Evolutionary conservation across 2,888 invertebrate species (phyloP), one percentile per base, ranked within the genome.

Genomic region (Thalpophila matura): DNA sequence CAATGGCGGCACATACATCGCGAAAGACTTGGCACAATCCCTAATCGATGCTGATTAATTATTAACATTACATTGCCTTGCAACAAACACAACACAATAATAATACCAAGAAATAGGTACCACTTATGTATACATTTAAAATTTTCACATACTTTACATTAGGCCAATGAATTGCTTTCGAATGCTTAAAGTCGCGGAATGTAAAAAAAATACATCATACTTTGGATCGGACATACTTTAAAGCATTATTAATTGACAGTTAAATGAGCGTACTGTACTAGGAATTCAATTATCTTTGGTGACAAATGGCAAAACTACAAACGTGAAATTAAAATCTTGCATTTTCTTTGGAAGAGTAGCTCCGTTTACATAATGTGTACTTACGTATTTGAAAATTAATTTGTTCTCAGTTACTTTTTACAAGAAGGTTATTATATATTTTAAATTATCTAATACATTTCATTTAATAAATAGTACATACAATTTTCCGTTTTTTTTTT

Each of bases 191-290:
- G 42, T 35, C 35, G 40, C 38, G 74, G 79, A 73, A 80, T 85
- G 79, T 76, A 60, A 69, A 77, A 53, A 61, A 68, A 67, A 70
- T 66, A 53, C 64, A 62, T 40, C 49, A 26, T 29, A 31, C 16
- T 37, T 42, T 80, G 69, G 67, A 75, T 74, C 78, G 75, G 76
- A 73, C 50, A 65, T 56, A 72, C 57, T 51, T 86, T 86, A 86
- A 86, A 86, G 87, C 84, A 78, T 78, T 71, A 51, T 31, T 85
- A 84, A 86, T 85, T 87, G 86, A 86, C 85, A 79, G 71, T 72
- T 74, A 63, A 76, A 59, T 50, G 51, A 75, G 65, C 40, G 40
- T 63, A 62, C 45, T 69, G 47, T 40, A 60, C 56, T 49, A 68
- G 54, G 58, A 74, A 50, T 76, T 67, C 16, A 43, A 51, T 33